A percentile compares a stretch with the other conserved stretches of the same genome.
phyloP scores from a whole-genome alignment of 2,113 vertebrate genomes.

The Donacobius atricapilla region DNA sequence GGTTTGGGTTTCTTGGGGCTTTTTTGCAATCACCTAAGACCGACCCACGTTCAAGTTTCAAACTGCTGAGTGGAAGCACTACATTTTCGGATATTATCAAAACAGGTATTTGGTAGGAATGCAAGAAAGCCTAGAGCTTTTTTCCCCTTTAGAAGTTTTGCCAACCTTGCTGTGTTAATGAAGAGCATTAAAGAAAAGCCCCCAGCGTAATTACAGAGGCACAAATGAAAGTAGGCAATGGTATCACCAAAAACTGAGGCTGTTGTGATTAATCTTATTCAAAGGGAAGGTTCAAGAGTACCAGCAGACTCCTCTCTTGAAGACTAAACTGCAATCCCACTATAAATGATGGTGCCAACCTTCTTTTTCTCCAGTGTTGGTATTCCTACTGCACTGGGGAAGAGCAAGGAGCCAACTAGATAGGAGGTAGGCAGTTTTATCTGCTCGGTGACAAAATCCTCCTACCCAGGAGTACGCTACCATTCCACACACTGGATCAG shows the following conservation, averaged over 20 bases:
- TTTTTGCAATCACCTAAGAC: neutral
- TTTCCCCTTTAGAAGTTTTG: neutral
- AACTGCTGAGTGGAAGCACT: neutral
- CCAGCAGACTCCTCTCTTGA: neutral
- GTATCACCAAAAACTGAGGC: neutral
- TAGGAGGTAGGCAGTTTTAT: neutral
- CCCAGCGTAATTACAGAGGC: neutral
- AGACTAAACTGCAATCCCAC: neutral
- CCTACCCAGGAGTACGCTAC: neutral
- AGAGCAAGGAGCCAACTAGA: neutral
- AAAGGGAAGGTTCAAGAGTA: neutral
- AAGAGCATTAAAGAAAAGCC: neutral
- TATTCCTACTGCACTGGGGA: neutral
- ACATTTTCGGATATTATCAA: neutral
- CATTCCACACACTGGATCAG: neutral
- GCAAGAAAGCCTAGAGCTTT: neutral
- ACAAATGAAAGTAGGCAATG: neutral
- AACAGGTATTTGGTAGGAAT: neutral
- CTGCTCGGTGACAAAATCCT: neutral
- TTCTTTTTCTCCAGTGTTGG: neutral
- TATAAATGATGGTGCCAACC: neutral
- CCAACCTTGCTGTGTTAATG: neutral
- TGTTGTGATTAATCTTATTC: neutral
- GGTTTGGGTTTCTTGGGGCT: neutral
- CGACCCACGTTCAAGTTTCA: neutral